These are phyloP conservation scores for Fratercula arctica DNA, from an alignment of 2,797 vertebrate species.

Conservation along the genomic window DNA sequence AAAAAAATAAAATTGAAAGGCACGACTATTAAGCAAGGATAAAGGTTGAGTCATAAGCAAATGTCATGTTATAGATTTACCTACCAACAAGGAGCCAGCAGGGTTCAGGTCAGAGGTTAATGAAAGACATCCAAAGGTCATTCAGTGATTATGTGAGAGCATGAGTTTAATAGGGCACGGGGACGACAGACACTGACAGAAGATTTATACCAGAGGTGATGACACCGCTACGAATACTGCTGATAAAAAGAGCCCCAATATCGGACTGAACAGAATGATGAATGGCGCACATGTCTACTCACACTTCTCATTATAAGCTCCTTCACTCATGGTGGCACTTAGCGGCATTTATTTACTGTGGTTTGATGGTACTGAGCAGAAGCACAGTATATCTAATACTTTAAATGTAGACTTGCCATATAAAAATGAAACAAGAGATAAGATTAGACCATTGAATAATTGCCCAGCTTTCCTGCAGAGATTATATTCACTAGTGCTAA, in stretches of 20 bases:
- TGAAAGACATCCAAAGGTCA: constrained; percentile 94
- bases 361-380: constrained; percentile 74
- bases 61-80: constrained; percentile 84
- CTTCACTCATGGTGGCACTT: constrained; percentile 83
- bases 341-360: constrained; percentile 80
- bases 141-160: constrained; percentile 86
- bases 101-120: constrained; percentile 92
- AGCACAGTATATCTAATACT: constrained; percentile 76
- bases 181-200: constrained; percentile 84
- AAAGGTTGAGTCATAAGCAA: constrained; percentile 81
- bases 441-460: constrained; percentile 82
- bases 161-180: constrained; percentile 87
- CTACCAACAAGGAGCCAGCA: constrained; percentile 84
- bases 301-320: constrained; percentile 91
- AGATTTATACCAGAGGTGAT: constrained; percentile 93
- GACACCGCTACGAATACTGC: constrained; percentile 91
- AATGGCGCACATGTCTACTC: constrained; percentile 87
- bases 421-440: constrained; percentile 86
- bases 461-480: constrained; percentile 77
- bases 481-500: constrained; percentile 80
- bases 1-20: constrained; percentile 51
- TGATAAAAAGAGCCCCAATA: constrained; percentile 93
- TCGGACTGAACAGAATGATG: constrained; percentile 89
- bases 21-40: constrained; percentile 78
- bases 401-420: constrained; percentile 79